Evolutionary conservation across 2,113 vertebrate genomes (phyloP), one percentile per base, ranked within the genome.

Genomic region (Cercopithecus mona): DNA sequence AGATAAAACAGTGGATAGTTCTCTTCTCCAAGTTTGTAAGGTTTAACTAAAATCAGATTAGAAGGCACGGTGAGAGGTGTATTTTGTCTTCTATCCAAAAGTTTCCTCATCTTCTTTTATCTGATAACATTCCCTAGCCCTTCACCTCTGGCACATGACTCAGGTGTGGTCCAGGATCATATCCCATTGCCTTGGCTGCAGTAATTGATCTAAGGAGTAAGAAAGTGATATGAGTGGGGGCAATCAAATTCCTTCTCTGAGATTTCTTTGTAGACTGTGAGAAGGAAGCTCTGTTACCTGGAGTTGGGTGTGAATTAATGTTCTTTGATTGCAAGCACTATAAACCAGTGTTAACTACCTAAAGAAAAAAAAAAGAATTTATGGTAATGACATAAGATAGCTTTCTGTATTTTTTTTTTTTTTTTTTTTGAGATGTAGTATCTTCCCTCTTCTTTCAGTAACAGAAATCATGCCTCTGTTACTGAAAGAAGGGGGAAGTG

Each of bases 21-120:
- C 16, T 79, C n/a, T 96, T 86, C 32, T 40, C 22, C n/a, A 72
- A 80, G 30, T 95, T 55, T 94, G 76, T 68, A 93, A 96, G 13
- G 1, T 79, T 76, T 83, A 96, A 61, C 23, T 38, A 90, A 94
- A 94, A 94, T 23, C 61, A 73, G 43, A 88, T 38, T 45, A 73
- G 22, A 93, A 23, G n/a, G 10, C 18, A 78, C 30, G 87, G 1
- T 27, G 35, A 96, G 45, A 90, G 12, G 30, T 45, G 18, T 35
- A 57, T 82, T 88, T 88, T 73, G 14, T 88, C 55, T 96, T 96
- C 45, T 59, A 8, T 88, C 59, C 38, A 32, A 87, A 97, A 80
- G 14, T 10, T 18, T 52, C 64, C 35, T 25, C 23, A 43, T 88
- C 50, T 76, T 93, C 59, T 89, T 64, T 82, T 94, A 18, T 90